Percentiles rank a stretch among this genome's conserved stretches.
Conservation (phyloP, 2,113 vertebrate species). For the Dipodomys spectabilis region DNA sequence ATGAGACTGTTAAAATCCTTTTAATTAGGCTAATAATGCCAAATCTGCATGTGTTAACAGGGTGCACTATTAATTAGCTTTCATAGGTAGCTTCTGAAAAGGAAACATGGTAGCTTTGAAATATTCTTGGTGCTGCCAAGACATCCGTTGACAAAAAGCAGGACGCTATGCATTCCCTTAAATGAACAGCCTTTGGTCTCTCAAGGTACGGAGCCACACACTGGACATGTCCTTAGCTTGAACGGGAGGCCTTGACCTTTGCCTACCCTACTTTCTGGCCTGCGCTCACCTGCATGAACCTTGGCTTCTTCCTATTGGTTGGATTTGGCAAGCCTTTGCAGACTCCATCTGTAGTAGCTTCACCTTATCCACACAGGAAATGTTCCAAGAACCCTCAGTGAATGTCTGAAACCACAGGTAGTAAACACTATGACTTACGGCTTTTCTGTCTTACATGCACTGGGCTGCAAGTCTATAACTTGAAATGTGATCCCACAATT, state of each 20-base stretch:
- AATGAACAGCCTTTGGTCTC: constrained; percentile 80
- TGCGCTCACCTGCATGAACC: neutral
- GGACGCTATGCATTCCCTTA: constrained; percentile 78
- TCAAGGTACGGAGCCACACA: constrained; percentile 51
- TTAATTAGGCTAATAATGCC: constrained; percentile 89
- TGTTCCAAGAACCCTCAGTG: too few species aligned
- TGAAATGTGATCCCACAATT: neutral
- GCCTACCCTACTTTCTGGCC: neutral
- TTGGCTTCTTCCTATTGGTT: neutral
- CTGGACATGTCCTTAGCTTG: neutral
- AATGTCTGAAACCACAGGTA: neutral
- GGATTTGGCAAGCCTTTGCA: neutral
- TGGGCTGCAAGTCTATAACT: neutral
- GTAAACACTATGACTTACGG: neutral
- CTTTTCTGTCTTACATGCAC: neutral
- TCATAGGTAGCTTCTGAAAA: constrained; percentile 83
- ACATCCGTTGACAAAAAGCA: constrained; percentile 84
- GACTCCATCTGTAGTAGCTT: neutral
- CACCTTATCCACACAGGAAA: neutral
- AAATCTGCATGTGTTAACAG: constrained; percentile 86
- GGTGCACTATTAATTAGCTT: constrained; percentile 85
- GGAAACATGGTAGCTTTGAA: constrained; percentile 75
- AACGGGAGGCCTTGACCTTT: neutral
- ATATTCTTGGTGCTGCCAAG: constrained; percentile 72
- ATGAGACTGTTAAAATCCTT: constrained; percentile 83